phyloP scores from a whole-genome alignment of 37 sponge, comb jelly and placozoan genomes.

The Theonella swinhoei region DNA sequence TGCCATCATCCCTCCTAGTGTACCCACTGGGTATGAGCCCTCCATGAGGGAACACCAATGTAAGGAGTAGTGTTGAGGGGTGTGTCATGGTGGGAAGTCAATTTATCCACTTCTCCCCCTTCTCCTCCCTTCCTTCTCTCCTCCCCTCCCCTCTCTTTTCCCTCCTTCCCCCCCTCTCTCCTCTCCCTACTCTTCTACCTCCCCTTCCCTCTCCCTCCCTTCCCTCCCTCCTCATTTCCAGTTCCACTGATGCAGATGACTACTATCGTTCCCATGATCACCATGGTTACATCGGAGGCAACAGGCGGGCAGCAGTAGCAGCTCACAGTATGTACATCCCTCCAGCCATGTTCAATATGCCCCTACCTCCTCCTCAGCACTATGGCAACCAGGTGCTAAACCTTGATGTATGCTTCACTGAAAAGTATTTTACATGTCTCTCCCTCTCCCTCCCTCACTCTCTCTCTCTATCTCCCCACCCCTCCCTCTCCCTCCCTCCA shows the following conservation, averaged over 20 bases:
- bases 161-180: conserved; percentile 7
- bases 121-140: background rate
- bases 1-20: background rate
- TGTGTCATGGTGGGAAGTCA: background rate
- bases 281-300: conserved; percentile 85
- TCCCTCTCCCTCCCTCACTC: too few species aligned
- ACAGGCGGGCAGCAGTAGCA: conserved; percentile 59
- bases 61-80: background rate
- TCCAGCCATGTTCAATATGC: conserved; percentile 85
- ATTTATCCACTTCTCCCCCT: background rate
- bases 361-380: conserved; percentile 70
- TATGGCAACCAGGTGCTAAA: conserved; percentile 32
- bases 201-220: background rate
- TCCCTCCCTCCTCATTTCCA: background rate
- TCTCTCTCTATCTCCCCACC: too few species aligned
- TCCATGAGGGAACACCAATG: background rate
- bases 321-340: conserved; percentile 89
- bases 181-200: background rate
- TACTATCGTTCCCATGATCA: conserved; percentile 89
- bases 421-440: background rate
- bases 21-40: background rate
- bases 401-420: background rate
- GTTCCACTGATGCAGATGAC: too few species aligned
- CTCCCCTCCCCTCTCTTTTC: background rate
- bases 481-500: too few species aligned